phyloP scores from a whole-genome alignment of 2,797 vertebrate species.

The Erpetoichthys calabaricus region DNA sequence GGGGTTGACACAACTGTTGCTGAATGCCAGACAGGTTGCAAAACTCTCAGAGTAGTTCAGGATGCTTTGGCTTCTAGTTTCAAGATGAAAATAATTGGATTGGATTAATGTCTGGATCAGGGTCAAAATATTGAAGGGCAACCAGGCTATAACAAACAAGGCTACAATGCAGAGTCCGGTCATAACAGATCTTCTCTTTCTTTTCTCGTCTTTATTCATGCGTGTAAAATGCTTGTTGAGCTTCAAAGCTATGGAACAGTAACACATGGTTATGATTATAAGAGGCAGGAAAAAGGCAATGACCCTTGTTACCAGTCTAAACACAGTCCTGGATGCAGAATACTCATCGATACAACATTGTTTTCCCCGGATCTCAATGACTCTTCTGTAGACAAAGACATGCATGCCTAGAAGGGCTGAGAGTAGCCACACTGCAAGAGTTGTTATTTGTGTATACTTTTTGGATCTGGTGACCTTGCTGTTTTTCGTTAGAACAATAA shows the following conservation, averaged over 20 bases:
- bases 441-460: constrained; percentile 3
- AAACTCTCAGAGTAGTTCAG: neutral
- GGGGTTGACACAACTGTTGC: constrained; percentile 16
- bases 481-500: constrained; percentile 8
- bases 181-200: constrained; percentile 8
- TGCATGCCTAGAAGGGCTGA: constrained; percentile 4
- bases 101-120: constrained; percentile 1
- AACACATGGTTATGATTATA: constrained; percentile 10
- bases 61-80: neutral
- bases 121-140: constrained; percentile 12
- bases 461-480: constrained; percentile 7
- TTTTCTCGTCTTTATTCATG: neutral
- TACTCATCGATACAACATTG: neutral
- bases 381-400: constrained; percentile 1
- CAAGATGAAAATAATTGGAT: neutral
- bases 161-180: constrained; percentile 11
- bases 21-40: constrained; percentile 13
- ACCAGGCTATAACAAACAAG: constrained; percentile 12
- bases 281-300: constrained; percentile 16
- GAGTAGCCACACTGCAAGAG: constrained; percentile 5
- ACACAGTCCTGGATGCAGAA: neutral
- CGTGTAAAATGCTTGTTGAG: constrained; percentile 8
- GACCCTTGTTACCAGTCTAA: constrained; percentile 8
- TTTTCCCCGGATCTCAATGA: neutral
- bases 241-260: constrained; percentile 8